Conservation (phyloP, 2,888 invertebrate species). For the Rosalia funebris region DNA sequence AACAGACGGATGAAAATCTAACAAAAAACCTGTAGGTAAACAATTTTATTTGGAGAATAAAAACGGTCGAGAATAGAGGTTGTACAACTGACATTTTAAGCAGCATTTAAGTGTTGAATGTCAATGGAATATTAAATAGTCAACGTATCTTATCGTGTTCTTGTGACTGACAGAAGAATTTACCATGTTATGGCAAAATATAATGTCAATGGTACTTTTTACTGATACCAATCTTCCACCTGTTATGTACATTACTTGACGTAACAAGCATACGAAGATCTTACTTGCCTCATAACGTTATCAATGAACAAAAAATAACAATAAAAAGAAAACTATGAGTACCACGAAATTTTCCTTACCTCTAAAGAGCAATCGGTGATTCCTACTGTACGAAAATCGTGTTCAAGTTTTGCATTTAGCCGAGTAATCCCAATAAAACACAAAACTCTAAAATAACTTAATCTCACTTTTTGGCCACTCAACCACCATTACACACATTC, state of each 20-base stretch:
- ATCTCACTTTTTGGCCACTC: slow-evolving; percentile 13
- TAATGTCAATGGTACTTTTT: too few relatives aligned
- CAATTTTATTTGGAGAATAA: neutral
- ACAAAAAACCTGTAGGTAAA: neutral
- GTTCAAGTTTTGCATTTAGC: slow-evolving; percentile 17
- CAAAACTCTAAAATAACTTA: slow-evolving; percentile 5
- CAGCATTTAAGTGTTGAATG: neutral
- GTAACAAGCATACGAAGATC: neutral
- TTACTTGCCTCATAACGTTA: too few relatives aligned
- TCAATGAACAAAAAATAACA: neutral
- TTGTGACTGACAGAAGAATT: too few relatives aligned
- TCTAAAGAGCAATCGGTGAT: slow-evolving; percentile 18
- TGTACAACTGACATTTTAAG: neutral
- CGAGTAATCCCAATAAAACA: slow-evolving; percentile 15
- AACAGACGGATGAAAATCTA: too few relatives aligned
- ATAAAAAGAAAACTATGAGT: neutral
- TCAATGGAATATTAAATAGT: neutral
- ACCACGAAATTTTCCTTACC: slow-evolving; percentile 7
- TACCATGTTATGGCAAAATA: too few relatives aligned
- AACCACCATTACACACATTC: slow-evolving; percentile 16
- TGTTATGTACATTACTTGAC: neutral
- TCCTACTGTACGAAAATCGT: slow-evolving; percentile 25
- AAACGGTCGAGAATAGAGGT: neutral
- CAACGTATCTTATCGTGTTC: too few relatives aligned
- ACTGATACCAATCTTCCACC: neutral